These are phyloP conservation scores for Megaleporinus macrocephalus DNA, from an alignment of 2,113 vertebrate genomes.

Conservation along the genomic window DNA sequence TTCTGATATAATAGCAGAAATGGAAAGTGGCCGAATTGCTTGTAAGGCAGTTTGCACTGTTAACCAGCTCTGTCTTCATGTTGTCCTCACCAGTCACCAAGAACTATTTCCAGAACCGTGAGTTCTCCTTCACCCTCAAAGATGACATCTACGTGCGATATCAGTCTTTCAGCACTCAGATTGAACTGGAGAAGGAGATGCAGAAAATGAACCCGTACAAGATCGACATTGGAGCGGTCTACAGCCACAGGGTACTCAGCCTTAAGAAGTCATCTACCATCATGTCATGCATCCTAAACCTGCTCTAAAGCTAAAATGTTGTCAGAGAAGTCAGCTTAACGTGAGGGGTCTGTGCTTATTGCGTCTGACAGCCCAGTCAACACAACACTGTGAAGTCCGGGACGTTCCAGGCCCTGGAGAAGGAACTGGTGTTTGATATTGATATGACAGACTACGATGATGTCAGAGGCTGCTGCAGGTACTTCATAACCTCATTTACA, in stretches of 20 bases:
- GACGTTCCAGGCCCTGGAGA: conserved; percentile 92
- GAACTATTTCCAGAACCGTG: conserved; percentile 93
- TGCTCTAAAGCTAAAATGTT: too few relatives aligned
- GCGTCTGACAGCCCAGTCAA: conserved; percentile 83
- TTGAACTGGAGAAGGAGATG: conserved; percentile 94
- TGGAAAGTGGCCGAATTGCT: too few relatives aligned
- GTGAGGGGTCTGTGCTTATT: conserved; percentile 16
- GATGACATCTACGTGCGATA: conserved; percentile 95
- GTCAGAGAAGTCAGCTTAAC: background rate
- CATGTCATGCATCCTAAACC: background rate
- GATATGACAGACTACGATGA: conserved; percentile 98
- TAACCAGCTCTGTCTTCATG: background rate
- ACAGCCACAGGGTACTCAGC: conserved; percentile 86
- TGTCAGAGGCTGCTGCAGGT: conserved; percentile 95
- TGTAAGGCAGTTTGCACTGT: background rate
- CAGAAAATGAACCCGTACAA: conserved; percentile 94
- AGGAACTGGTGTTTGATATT: conserved; percentile 97
- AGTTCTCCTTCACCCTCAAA: conserved; percentile 96
- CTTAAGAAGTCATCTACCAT: background rate
- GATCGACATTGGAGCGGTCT: conserved; percentile 93
- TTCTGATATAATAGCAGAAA: too few relatives aligned
- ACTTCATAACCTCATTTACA: background rate
- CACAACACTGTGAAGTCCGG: conserved; percentile 92
- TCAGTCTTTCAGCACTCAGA: conserved; percentile 89
- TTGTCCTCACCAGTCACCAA: conserved; percentile 74